Conservation (phyloP, 2,888 invertebrate genomes). For the Acanthosoma haemorrhoidale region DNA sequence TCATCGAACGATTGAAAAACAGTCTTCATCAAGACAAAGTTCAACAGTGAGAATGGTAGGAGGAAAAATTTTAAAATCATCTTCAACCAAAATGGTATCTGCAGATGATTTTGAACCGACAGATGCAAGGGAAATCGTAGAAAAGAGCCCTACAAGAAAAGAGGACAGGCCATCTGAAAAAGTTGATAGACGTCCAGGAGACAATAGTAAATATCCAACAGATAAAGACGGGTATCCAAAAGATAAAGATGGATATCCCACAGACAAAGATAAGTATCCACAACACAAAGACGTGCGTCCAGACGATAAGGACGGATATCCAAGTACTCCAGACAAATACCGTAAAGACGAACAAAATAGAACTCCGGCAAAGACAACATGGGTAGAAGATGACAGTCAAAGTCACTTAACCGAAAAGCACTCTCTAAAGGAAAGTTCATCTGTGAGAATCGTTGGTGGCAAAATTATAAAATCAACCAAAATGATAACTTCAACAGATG, state of each 20-base stretch:
- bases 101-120: background rate
- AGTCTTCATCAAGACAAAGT: background rate
- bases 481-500: background rate
- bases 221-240: background rate
- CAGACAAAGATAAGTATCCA: too few relatives aligned
- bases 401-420: background rate
- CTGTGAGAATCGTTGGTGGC: slow-evolving; percentile 37
- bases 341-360: background rate
- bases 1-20: background rate
- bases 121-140: background rate
- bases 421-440: background rate
- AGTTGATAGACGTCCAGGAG: background rate
- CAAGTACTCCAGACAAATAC: background rate
- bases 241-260: background rate
- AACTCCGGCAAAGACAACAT: background rate
- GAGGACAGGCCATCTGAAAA: background rate
- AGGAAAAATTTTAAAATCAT: slow-evolving; percentile 32
- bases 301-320: too few relatives aligned
- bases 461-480: slow-evolving; percentile 36
- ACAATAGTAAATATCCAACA: slow-evolving; percentile 8
- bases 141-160: background rate
- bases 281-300: too few relatives aligned
- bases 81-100: background rate
- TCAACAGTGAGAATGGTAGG: slow-evolving; percentile 32
- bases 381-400: background rate